Conservation (phyloP, 2,888 invertebrate species). For the Epirrhoe alternata region DNA sequence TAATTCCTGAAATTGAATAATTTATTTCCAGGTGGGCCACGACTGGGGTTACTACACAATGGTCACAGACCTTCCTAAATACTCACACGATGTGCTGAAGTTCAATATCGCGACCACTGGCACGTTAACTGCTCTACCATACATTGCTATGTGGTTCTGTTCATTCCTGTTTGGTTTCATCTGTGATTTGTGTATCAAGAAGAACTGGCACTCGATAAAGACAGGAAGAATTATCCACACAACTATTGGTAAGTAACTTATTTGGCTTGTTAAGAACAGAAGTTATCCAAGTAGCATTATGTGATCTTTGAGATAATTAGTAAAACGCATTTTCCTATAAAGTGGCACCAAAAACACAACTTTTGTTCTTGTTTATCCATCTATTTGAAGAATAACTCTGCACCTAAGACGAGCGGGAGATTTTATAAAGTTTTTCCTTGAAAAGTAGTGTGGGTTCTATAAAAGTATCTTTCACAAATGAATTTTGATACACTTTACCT, state of each 20-base stretch:
- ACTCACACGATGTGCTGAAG: constrained; percentile 87
- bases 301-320: no score
- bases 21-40: constrained; percentile 69
- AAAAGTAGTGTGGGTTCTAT: no score
- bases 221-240: constrained; percentile 88
- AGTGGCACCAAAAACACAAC: no score
- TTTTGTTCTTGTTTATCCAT: no score
- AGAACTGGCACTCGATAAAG: constrained; percentile 85
- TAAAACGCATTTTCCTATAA: no score
- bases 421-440: no score
- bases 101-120: constrained; percentile 87
- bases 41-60: constrained; percentile 90
- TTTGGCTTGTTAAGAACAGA: no score
- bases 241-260: constrained; percentile 84
- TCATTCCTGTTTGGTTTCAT: constrained; percentile 87
- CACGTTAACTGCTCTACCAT: constrained; percentile 86
- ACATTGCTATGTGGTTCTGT: constrained; percentile 87
- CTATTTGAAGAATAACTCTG: no score
- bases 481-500: no score
- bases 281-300: no score
- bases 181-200: constrained; percentile 88
- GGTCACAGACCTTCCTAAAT: constrained; percentile 89
- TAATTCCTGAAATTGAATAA: background rate
- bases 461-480: no score
- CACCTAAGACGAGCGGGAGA: no score